Percentiles rank a stretch among this genome's conserved stretches.
These are phyloP conservation scores for Peromyscus aztecus DNA, from an alignment of 2,797 vertebrate genomes.

Conservation along the genomic window DNA sequence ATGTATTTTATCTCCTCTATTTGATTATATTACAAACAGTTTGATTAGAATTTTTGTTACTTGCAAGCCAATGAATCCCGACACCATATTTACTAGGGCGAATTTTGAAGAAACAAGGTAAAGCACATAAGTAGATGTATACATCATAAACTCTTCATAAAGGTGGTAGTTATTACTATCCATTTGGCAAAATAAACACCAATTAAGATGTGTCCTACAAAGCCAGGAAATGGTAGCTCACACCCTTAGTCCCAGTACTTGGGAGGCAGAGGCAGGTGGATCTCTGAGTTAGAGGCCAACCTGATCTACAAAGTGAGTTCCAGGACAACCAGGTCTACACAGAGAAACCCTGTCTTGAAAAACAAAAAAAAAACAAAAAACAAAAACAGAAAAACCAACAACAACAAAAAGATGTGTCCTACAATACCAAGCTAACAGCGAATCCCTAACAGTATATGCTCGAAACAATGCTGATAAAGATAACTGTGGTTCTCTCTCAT, in stretches of 20 bases:
- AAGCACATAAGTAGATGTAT: not conserved
- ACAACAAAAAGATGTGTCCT: not conserved
- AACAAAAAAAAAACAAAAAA: not conserved
- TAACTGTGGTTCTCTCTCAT: not conserved
- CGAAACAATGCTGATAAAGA: not conserved
- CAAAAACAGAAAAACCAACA: not conserved
- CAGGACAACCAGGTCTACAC: not conserved
- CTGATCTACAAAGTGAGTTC: not conserved
- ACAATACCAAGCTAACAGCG: not conserved
- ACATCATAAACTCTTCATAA: not conserved
- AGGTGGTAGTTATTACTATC: not conserved
- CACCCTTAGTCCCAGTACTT: not conserved
- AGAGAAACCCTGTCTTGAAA: not conserved
- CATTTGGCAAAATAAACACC: not conserved
- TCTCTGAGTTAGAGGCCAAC: not conserved
- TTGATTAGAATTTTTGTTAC: not conserved
- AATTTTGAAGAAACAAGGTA: slow-evolving; percentile 34
- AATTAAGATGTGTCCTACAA: not conserved
- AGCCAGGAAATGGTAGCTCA: not conserved
- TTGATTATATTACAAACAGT: slow-evolving; percentile 39
- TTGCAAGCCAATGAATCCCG: not conserved
- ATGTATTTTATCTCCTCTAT: not conserved
- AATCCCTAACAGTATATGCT: not conserved
- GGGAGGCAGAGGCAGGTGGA: not conserved
- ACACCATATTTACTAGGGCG: not conserved